A percentile compares a stretch with the other conserved stretches of the same genome.
These are phyloP conservation scores for Alouatta palliata DNA, from an alignment of 2,113 vertebrate species.

Conservation along the genomic window DNA sequence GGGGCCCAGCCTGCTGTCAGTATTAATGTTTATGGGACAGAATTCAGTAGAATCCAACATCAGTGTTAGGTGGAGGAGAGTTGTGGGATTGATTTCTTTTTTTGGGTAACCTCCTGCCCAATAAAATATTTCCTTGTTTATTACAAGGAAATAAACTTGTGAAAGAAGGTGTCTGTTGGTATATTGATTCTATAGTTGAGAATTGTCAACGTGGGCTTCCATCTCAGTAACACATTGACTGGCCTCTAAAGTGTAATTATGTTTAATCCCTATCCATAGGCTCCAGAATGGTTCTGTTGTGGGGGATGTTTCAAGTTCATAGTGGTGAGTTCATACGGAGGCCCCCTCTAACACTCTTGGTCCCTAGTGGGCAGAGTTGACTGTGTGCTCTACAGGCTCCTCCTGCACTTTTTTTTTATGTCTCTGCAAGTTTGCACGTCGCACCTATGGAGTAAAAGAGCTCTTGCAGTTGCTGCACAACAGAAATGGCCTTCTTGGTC, in stretches of 20 bases:
- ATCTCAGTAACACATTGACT: neutral
- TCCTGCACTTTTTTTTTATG: neutral
- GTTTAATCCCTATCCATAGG: neutral
- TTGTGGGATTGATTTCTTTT: neutral
- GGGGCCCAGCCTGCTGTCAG: neutral
- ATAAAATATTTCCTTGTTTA: neutral
- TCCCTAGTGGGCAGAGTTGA: neutral
- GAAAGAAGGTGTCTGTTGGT: neutral
- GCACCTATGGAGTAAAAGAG: too few relatives aligned
- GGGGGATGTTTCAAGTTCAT: neutral
- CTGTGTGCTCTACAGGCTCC: neutral
- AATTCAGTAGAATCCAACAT: neutral
- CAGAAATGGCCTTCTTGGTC: neutral
- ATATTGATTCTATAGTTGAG: neutral
- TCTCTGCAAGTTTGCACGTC: neutral
- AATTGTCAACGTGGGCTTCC: neutral
- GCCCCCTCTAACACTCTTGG: accelerated
- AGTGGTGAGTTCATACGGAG: accelerated
- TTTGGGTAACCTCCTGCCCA: neutral
- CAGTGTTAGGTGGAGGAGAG: neutral
- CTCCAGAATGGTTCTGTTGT: neutral
- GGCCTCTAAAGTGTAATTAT: neutral
- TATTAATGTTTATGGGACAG: neutral
- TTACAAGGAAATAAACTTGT: neutral
- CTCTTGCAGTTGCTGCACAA: neutral